Percentiles rank a stretch among this genome's conserved stretches.
Evolutionary conservation across 2,113 vertebrate species (phyloP).

Genomic region (Phoxinus phoxinus): DNA sequence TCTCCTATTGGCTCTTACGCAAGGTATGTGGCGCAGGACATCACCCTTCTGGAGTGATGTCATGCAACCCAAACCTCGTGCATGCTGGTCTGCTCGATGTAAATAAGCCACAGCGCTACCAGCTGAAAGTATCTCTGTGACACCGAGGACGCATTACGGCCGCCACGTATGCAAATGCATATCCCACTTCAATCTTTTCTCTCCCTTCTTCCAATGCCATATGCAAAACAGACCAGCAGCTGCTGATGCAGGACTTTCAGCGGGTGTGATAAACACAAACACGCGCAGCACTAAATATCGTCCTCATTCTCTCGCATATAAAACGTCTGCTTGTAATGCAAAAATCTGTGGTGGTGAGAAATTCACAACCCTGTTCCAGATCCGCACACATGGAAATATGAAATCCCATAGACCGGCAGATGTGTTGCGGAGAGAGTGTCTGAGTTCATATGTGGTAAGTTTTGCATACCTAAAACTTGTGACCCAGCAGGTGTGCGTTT

Average conservation of each 20-base stretch:
- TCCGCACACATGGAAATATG: constrained; percentile 30
- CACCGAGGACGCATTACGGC: constrained; percentile 57
- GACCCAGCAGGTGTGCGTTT: constrained; percentile 5
- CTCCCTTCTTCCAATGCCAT: constrained; percentile 58
- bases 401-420: neutral
- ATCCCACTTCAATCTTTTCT: constrained; percentile 47
- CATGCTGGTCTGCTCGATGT: neutral
- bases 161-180: constrained; percentile 74
- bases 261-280: constrained; percentile 62
- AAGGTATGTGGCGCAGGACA: neutral
- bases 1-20: neutral
- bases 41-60: neutral
- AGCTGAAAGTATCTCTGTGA: constrained; percentile 16
- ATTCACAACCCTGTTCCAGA: constrained; percentile 46
- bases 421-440: neutral
- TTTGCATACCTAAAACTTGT: constrained; percentile 13
- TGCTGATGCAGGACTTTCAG: constrained; percentile 71
- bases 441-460: constrained; percentile 2
- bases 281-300: constrained; percentile 56
- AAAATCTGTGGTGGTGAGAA: constrained; percentile 44
- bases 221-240: constrained; percentile 75
- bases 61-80: neutral
- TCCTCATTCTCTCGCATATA: constrained; percentile 40
- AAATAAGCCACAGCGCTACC: constrained; percentile 17
- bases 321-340: constrained; percentile 49